Evolutionary conservation across 2,888 invertebrate genomes (phyloP).

Genomic region (Platycheirus albimanus): DNA sequence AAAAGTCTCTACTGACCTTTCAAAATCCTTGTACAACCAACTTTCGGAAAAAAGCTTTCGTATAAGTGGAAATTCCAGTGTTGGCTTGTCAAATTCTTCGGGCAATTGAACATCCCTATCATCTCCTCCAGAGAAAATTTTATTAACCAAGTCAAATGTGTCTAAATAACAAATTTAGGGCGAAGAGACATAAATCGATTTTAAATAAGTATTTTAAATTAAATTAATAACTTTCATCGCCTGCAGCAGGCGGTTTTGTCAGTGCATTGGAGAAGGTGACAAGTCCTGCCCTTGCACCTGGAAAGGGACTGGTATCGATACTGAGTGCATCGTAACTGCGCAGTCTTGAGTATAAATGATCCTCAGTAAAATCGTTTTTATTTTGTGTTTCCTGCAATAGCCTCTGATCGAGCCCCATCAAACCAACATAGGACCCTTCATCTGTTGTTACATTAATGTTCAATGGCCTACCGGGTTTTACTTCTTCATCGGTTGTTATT

Average conservation of each 20-base stretch:
- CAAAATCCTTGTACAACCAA: constrained; percentile 86
- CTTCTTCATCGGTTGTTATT: constrained; percentile 83
- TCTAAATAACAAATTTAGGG: no score
- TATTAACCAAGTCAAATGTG: no score
- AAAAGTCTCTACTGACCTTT: constrained; percentile 39
- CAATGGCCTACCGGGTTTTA: constrained; percentile 88
- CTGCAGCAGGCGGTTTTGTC: neutral
- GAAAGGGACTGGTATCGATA: constrained; percentile 83
- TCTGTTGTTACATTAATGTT: constrained; percentile 90
- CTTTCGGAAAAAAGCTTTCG: constrained; percentile 87
- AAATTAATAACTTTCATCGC: neutral
- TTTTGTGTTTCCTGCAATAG: constrained; percentile 87
- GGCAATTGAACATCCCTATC: neutral
- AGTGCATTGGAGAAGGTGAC: constrained; percentile 79
- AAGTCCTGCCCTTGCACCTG: constrained; percentile 63
- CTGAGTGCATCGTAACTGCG: constrained; percentile 43
- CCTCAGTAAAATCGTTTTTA: constrained; percentile 80
- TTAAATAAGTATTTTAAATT: no score
- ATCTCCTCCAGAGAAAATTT: no score
- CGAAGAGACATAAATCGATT: no score
- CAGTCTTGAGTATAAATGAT: constrained; percentile 22
- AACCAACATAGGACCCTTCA: constrained; percentile 91
- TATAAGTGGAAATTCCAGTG: constrained; percentile 75
- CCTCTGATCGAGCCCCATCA: constrained; percentile 92
- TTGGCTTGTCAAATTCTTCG: constrained; percentile 9